These are phyloP conservation scores for Conus ventricosus DNA, from an alignment of 1,140 invertebrate species.

Conservation along the genomic window DNA sequence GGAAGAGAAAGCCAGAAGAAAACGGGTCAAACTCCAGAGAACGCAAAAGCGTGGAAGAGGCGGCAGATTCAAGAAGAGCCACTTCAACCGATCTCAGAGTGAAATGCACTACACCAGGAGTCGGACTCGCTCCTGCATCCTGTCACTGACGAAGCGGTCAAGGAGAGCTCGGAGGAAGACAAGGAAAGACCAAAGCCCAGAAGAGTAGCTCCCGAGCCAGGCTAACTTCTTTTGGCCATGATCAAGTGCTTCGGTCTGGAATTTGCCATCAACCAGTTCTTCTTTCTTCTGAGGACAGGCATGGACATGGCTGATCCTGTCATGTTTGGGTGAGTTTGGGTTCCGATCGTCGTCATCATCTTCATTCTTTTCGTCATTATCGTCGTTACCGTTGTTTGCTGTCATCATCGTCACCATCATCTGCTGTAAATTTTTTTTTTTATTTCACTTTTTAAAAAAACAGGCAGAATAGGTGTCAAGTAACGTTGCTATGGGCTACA, in stretches of 20 bases:
- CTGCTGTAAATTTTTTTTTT: no score
- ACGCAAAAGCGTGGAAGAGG: constrained; percentile 3
- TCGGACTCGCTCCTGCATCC: neutral
- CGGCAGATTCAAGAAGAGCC: neutral
- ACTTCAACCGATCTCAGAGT: neutral
- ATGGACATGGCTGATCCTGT: neutral
- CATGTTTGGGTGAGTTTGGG: neutral
- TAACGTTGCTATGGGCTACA: no score
- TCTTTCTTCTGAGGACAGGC: neutral
- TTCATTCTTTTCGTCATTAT: no score
- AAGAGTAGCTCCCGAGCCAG: neutral
- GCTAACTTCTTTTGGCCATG: neutral
- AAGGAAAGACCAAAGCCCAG: neutral
- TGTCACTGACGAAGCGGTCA: neutral
- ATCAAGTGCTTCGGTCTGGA: neutral
- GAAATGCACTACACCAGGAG: neutral
- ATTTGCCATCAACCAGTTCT: neutral
- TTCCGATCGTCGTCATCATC: no score
- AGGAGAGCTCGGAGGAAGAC: neutral
- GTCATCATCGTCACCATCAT: no score
- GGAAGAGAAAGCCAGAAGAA: neutral
- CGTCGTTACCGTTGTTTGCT: no score
- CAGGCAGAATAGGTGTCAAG: no score
- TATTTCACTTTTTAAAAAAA: no score
- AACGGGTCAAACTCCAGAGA: neutral